Conservation (phyloP, 1,140 invertebrate genomes). For the Drosophila gunungcola region DNA sequence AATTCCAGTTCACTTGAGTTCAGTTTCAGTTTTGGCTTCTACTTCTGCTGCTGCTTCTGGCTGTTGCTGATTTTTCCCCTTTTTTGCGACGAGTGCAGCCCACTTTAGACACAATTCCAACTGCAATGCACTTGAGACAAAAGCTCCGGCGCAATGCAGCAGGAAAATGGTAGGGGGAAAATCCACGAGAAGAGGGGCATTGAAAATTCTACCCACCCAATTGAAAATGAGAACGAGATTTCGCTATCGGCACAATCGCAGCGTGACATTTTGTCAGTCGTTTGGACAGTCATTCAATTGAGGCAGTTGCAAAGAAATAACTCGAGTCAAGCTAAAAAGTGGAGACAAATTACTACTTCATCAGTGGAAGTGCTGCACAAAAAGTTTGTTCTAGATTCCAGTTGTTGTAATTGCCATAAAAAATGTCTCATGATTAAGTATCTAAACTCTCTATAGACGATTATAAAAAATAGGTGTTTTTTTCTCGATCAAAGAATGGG, state of each 20-base stretch:
- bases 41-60: background rate
- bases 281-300: slow-evolving; percentile 52
- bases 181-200: slow-evolving; percentile 13
- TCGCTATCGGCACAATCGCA: slow-evolving; percentile 71
- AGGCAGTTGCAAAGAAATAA: slow-evolving; percentile 6
- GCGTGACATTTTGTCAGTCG: slow-evolving; percentile 61
- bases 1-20: slow-evolving; percentile 22
- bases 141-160: slow-evolving; percentile 40
- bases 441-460: background rate
- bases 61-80: slow-evolving; percentile 10
- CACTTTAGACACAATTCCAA: slow-evolving; percentile 68
- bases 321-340: slow-evolving; percentile 40
- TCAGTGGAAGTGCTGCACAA: slow-evolving; percentile 14
- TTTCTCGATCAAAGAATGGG: background rate
- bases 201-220: slow-evolving; percentile 25
- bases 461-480: background rate
- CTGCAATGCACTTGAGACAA: slow-evolving; percentile 74
- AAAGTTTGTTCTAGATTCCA: slow-evolving; percentile 3
- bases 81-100: slow-evolving; percentile 33
- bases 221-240: slow-evolving; percentile 58
- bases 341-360: slow-evolving; percentile 56
- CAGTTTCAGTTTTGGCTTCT: slow-evolving; percentile 22
- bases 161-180: slow-evolving; percentile 17
- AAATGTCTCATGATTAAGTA: slow-evolving; percentile 7
- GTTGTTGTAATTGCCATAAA: background rate